phyloP scores from a whole-genome alignment of 2,797 vertebrate genomes.

The Eurystomus glaucurus region DNA sequence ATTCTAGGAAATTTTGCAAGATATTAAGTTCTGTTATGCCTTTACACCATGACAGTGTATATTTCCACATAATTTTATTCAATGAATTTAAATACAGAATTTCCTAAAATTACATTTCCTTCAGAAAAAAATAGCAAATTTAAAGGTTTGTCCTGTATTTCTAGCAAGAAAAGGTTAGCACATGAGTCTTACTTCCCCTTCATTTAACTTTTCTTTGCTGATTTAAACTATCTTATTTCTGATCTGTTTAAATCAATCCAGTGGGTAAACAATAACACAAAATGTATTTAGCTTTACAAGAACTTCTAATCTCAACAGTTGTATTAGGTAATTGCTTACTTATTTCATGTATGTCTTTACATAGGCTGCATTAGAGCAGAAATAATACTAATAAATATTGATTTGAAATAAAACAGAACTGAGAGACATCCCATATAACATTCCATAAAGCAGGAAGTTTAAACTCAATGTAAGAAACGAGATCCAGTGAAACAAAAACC shows the following conservation, averaged over 20 bases:
- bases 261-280: not conserved
- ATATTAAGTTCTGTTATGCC: rapidly evolving
- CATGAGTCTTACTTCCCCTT: not conserved
- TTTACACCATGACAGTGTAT: rapidly evolving
- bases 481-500: rapidly evolving
- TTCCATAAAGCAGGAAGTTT: not conserved
- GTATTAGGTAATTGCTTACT: not conserved
- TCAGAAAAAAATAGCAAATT: not conserved
- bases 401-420: not conserved
- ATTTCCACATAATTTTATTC: not conserved
- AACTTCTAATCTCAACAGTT: not conserved
- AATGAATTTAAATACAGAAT: not conserved
- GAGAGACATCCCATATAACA: not conserved
- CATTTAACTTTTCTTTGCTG: rapidly evolving
- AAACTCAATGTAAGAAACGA: not conserved
- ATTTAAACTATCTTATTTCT: not conserved
- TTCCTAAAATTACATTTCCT: not conserved
- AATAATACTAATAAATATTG: not conserved
- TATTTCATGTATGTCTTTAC: not conserved
- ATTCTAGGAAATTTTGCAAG: not conserved
- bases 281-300: not conserved
- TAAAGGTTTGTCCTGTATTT: not conserved
- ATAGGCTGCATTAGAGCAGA: not conserved
- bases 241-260: not conserved
- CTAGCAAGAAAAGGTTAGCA: not conserved